Conservation (phyloP, 1,140 invertebrate species). For the Polypedilum pembai region DNA sequence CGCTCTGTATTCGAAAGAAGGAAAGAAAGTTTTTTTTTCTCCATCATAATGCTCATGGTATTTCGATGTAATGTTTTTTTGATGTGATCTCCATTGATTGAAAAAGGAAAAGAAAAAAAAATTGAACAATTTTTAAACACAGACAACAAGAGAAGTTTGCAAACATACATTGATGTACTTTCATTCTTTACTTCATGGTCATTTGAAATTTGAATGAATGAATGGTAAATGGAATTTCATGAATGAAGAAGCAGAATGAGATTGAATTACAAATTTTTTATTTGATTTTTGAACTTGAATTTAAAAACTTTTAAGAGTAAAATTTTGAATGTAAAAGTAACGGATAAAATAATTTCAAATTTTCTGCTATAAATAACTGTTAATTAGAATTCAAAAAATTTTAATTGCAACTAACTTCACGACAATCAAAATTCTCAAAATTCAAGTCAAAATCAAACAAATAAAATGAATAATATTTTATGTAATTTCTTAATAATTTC, state of each 20-base stretch:
- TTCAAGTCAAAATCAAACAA: too few relatives aligned
- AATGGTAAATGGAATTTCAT: background rate
- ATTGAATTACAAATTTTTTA: too few relatives aligned
- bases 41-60: background rate
- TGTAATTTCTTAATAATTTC: too few relatives aligned
- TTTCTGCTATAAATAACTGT: too few relatives aligned
- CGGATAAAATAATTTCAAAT: too few relatives aligned
- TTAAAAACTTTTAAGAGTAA: too few relatives aligned
- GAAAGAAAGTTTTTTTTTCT: background rate
- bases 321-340: too few relatives aligned
- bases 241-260: background rate
- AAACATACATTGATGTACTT: background rate
- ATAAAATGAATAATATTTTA: too few relatives aligned
- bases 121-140: background rate
- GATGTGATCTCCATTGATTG: background rate
- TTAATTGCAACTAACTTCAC: too few relatives aligned
- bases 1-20: background rate
- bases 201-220: background rate
- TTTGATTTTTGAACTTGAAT: too few relatives aligned
- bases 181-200: background rate
- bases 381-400: too few relatives aligned
- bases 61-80: background rate
- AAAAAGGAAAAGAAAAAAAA: background rate
- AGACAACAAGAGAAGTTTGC: background rate
- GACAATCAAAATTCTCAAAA: too few relatives aligned